phyloP scores from a whole-genome alignment of 2,797 vertebrate species.

The Podarcis lilfordi region DNA sequence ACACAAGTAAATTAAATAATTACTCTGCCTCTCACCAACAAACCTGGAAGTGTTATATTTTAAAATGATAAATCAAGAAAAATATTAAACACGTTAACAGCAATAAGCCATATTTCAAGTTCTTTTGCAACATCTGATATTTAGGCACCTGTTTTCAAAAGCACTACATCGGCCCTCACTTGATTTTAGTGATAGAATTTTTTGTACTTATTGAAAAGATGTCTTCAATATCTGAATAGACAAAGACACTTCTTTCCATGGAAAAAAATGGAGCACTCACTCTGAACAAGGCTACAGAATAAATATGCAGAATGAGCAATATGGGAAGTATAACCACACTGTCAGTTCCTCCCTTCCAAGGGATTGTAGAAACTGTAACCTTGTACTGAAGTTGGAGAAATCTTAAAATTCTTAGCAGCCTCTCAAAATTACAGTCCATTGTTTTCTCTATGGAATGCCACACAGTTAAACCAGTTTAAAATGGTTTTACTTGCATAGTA shows the following conservation, averaged over 20 bases:
- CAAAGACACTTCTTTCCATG: not conserved
- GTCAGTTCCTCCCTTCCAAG: not conserved
- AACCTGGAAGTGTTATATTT: constrained; percentile 10
- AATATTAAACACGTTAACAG: constrained; percentile 16
- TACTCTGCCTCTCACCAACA: constrained; percentile 9
- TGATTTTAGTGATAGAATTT: not conserved
- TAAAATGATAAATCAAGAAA: constrained; percentile 31
- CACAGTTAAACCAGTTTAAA: not conserved
- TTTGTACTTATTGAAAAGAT: not conserved
- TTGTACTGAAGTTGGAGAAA: not conserved
- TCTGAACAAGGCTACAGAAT: not conserved
- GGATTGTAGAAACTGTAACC: not conserved
- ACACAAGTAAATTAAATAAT: not conserved
- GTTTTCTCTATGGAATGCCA: not conserved
- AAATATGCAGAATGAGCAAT: constrained; percentile 7
- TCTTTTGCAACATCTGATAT: not conserved
- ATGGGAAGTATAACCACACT: not conserved
- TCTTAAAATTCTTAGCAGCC: not conserved
- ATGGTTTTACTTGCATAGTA: not conserved
- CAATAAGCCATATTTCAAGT: not conserved
- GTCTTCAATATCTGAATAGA: constrained; percentile 18
- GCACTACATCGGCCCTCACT: not conserved
- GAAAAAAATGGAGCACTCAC: not conserved
- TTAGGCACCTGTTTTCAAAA: not conserved
- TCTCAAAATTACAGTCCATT: not conserved